phyloP scores from a whole-genome alignment of 1,140 invertebrate species.

The Battus philenor region DNA sequence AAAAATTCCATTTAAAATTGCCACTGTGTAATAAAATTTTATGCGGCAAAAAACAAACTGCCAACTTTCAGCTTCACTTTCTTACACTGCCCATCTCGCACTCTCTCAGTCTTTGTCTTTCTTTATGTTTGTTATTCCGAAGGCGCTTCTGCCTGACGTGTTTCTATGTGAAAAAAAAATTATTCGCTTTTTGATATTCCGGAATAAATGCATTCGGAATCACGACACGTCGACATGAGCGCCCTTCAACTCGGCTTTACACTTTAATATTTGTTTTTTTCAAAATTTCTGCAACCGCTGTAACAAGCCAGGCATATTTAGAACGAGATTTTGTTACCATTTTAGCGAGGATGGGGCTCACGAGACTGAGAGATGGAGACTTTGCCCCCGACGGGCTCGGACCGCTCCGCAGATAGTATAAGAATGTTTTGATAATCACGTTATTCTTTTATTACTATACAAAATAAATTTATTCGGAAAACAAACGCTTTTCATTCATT shows the following conservation, averaged over 20 bases:
- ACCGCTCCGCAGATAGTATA: slow-evolving; percentile 71
- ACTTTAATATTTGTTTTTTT: slow-evolving; percentile 14
- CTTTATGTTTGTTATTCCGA: slow-evolving; percentile 1
- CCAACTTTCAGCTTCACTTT: slow-evolving; percentile 19
- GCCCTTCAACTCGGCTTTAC: background rate
- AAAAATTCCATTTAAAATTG: too few species aligned
- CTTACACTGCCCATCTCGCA: too few species aligned
- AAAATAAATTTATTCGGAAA: slow-evolving; percentile 58
- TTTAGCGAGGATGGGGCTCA: slow-evolving; percentile 62
- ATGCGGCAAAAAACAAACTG: too few species aligned
- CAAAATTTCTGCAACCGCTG: slow-evolving; percentile 22
- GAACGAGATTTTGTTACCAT: slow-evolving; percentile 54
- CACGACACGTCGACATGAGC: slow-evolving; percentile 10
- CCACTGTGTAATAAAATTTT: too few species aligned
- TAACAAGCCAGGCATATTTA: slow-evolving; percentile 26
- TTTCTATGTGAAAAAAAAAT: too few species aligned
- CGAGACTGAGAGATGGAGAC: slow-evolving; percentile 68
- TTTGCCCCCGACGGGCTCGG: slow-evolving; percentile 61
- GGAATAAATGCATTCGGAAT: too few species aligned
- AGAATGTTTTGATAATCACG: slow-evolving; percentile 46
- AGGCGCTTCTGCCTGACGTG: background rate
- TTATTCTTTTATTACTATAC: slow-evolving; percentile 56
- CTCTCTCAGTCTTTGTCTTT: background rate
- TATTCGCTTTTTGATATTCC: too few species aligned
- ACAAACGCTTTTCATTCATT: slow-evolving; percentile 71